A percentile compares a stretch with the other conserved stretches of the same genome.
Conservation (phyloP, 2,888 invertebrate species). For the Mantis religiosa region DNA sequence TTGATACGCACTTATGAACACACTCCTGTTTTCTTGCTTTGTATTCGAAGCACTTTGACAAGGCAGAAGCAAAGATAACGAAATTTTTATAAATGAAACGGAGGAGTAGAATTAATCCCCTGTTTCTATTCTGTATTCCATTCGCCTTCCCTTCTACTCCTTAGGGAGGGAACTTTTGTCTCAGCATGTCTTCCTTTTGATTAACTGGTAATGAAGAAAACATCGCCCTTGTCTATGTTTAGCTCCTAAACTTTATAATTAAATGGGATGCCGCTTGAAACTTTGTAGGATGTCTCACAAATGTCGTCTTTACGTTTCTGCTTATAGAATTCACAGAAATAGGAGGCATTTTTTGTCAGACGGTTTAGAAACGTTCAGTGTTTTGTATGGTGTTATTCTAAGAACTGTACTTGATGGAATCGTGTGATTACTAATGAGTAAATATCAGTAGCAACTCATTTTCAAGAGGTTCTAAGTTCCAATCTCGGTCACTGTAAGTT, state of each 20-base stretch:
- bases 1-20: too few species aligned
- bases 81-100: background rate
- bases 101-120: background rate
- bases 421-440: too few species aligned
- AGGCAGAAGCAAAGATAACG: background rate
- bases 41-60: background rate
- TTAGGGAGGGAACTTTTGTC: background rate
- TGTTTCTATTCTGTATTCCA: background rate
- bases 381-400: too few species aligned
- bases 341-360: background rate
- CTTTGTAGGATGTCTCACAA: background rate
- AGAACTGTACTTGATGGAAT: too few species aligned
- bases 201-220: background rate
- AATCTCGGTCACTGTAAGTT: too few species aligned
- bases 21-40: too few species aligned
- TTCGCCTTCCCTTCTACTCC: background rate
- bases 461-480: too few species aligned
- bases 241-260: background rate
- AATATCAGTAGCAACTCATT: too few species aligned
- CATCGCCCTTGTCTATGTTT: background rate
- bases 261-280: background rate
- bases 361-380: too few species aligned
- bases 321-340: background rate
- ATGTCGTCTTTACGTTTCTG: background rate
- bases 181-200: background rate